Evolutionary conservation across 2,797 vertebrate genomes (phyloP).

Genomic region (Oreonectes daqikongensis): DNA sequence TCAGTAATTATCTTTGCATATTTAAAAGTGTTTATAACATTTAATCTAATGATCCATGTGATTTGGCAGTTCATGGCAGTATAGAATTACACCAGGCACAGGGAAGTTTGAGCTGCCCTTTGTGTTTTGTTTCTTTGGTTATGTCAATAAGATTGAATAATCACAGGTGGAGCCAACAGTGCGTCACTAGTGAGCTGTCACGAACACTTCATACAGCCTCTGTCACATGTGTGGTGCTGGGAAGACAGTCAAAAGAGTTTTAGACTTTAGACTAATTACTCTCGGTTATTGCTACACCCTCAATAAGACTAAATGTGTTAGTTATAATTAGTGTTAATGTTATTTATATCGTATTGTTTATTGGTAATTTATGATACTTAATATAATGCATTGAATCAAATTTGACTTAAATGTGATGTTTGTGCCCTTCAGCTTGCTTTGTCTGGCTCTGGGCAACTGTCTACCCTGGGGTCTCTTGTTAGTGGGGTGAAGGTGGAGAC

Average conservation of each 20-base stretch:
- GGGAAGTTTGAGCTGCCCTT: slow-evolving; percentile 11
- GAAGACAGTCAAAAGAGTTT: background rate
- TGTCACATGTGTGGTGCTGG: background rate
- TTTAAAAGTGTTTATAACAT: slow-evolving; percentile 21
- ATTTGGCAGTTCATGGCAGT: slow-evolving; percentile 22
- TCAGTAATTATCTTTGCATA: background rate
- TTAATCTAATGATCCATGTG: background rate
- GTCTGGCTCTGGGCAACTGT: slow-evolving; percentile 60
- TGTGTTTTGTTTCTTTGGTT: slow-evolving; percentile 18
- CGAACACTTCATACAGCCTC: background rate
- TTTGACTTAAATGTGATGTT: background rate
- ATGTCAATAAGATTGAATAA: background rate
- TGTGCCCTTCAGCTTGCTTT: slow-evolving; percentile 59
- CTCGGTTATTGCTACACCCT: background rate
- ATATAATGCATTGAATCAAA: background rate
- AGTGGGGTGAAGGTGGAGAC: slow-evolving; percentile 73
- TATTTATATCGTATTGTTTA: background rate
- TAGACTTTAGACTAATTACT: background rate
- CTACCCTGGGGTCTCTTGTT: slow-evolving; percentile 71
- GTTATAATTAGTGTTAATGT: too few relatives aligned
- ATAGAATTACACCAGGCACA: slow-evolving; percentile 33
- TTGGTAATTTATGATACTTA: background rate
- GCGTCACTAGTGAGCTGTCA: slow-evolving; percentile 14
- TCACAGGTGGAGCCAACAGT: background rate
- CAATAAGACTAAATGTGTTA: background rate